Conservation (phyloP, 2,888 invertebrate genomes). For the Xestia rhomboidea region DNA sequence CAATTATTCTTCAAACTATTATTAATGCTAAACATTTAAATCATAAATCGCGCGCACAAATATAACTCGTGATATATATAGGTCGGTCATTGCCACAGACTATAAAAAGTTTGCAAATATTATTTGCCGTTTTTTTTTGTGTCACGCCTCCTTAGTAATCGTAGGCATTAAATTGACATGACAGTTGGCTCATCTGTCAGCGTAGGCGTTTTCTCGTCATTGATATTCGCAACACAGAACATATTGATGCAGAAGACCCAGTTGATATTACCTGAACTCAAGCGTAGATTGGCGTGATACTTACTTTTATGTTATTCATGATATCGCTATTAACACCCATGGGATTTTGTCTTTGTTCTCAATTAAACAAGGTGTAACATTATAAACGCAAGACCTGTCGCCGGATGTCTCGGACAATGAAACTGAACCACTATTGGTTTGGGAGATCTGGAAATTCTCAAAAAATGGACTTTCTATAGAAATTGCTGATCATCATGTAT, state of each 20-base stretch:
- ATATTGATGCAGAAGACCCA: constrained; percentile 24
- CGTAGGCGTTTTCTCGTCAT: constrained; percentile 54
- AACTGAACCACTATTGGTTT: too few relatives aligned
- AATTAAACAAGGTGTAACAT: background rate
- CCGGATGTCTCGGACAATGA: too few relatives aligned
- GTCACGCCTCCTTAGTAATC: constrained; percentile 42
- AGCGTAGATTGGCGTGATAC: background rate
- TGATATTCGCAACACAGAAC: constrained; percentile 14
- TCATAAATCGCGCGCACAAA: constrained; percentile 6
- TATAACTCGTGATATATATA: constrained; percentile 33
- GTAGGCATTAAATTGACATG: constrained; percentile 46
- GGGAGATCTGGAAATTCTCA: too few relatives aligned
- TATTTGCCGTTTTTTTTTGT: constrained; percentile 32
- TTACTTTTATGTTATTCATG: background rate
- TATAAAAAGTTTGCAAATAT: constrained; percentile 16
- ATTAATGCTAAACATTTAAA: background rate
- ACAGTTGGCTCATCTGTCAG: constrained; percentile 50
- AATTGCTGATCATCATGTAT: too few relatives aligned
- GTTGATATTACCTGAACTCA: background rate
- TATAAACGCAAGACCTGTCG: too few relatives aligned
- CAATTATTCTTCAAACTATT: too few relatives aligned
- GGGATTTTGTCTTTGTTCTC: background rate
- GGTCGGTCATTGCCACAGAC: constrained; percentile 57
- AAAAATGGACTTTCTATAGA: too few relatives aligned
- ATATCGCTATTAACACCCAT: background rate